These are phyloP conservation scores for Epinephelus fuscoguttatus DNA, from an alignment of 2,113 vertebrate genomes.

Conservation along the genomic window DNA sequence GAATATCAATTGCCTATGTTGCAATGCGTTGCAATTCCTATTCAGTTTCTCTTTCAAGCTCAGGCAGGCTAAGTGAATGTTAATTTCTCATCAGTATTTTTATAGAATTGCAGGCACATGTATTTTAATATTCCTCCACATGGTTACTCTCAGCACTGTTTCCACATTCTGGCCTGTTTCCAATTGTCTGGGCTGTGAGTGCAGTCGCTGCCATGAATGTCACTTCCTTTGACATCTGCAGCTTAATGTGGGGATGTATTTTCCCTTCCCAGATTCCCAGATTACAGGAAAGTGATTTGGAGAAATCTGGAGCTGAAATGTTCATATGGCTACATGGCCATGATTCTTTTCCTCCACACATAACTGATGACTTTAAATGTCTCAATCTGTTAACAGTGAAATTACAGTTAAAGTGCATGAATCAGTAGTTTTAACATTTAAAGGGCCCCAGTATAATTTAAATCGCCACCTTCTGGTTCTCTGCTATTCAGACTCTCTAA, in stretches of 20 bases:
- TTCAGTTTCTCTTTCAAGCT: slow-evolving; percentile 3
- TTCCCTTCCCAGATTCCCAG: slow-evolving; percentile 17
- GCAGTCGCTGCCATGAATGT: slow-evolving; percentile 46
- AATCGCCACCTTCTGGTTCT: background rate
- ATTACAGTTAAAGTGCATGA: background rate
- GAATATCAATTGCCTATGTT: slow-evolving; percentile 12
- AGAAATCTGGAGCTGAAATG: slow-evolving; percentile 26
- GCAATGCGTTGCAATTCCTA: slow-evolving; percentile 25
- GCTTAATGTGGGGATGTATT: slow-evolving; percentile 29
- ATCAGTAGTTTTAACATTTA: slow-evolving; percentile 5
- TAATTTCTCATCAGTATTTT: slow-evolving; percentile 47
- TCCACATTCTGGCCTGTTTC: slow-evolving; percentile 39
- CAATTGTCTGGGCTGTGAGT: slow-evolving; percentile 37
- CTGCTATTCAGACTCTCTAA: background rate
- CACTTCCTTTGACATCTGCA: slow-evolving; percentile 53
- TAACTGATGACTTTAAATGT: slow-evolving; percentile 4
- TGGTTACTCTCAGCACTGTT: slow-evolving; percentile 25
- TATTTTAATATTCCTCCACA: slow-evolving; percentile 43
- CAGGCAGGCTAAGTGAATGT: slow-evolving; percentile 9
- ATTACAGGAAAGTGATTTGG: slow-evolving; percentile 19
- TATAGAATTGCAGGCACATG: slow-evolving; percentile 28
- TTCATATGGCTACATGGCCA: background rate
- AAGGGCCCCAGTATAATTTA: background rate
- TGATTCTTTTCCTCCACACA: background rate
- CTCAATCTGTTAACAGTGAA: background rate